Evolutionary conservation across 2,888 invertebrate genomes (phyloP), one percentile per base, ranked within the genome.

Genomic region (Lathronympha strigana): DNA sequence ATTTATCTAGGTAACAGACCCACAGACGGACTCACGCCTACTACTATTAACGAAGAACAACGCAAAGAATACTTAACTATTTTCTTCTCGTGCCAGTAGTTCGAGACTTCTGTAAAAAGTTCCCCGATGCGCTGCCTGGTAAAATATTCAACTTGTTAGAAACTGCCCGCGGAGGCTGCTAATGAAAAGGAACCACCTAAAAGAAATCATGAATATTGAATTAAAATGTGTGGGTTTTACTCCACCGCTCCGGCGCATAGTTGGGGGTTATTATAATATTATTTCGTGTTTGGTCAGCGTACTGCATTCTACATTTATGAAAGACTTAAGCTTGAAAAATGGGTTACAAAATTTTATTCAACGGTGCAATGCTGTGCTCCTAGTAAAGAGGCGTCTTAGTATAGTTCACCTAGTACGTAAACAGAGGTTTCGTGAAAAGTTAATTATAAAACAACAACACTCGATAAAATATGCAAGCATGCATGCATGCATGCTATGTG

Each of bases 81-180:
- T 76, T 79, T 76, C 72, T 71, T 74, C 77, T 79, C 77, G 71
- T 76, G 76, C 73, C 53, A 45, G 70, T 62, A 70, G 76, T 71
- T 72, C 25, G 72, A 69, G 73, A 80, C 72, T 80, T 80, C 75
- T 71, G 71, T 66, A 74, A 81, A 66, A 66, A 81, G 76, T 83
- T 81, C 67, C 8, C 45, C 71, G 74, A 75, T 79, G 78, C 75
- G 76, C 74, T 72, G 72, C 70, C 73, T 72, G 72, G 76, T 82
- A 75, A 80, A 84, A 80, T 82, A 85, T 85, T 83, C 75, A 84
- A 76, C 79, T 78, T 77, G 80, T 80, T 79, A 75, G 72, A 72
- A 80, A 76, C 75, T 76, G 67, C 75, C 69, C 67, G 72, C 63
- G 69, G 72, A 70, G 72, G 68, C 69, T 67, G 67, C 67, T 71